These are phyloP conservation scores for Coecobrya sp. DNA, from an alignment of 2,888 invertebrate genomes.

Conservation along the genomic window DNA sequence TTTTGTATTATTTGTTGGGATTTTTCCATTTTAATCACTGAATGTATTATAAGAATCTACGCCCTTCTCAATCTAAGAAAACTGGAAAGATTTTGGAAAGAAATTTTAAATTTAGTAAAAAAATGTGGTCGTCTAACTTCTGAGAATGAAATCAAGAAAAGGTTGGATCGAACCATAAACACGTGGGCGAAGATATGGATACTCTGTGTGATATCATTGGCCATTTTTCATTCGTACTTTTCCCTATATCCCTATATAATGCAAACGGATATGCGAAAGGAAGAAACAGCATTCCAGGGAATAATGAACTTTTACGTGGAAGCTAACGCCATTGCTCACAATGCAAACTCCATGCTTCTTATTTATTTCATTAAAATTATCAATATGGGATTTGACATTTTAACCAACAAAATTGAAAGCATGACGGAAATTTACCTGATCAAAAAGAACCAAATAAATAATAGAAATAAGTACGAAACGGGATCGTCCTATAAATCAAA, in stretches of 20 bases:
- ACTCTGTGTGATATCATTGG: background rate
- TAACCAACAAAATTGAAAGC: slow-evolving; percentile 8
- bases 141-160: no score
- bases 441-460: no score
- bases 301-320: slow-evolving; percentile 68
- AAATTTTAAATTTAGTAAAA: no score
- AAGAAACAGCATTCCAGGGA: slow-evolving; percentile 14
- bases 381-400: slow-evolving; percentile 49
- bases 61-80: slow-evolving; percentile 20
- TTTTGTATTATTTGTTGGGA: slow-evolving; percentile 48
- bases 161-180: no score
- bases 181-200: no score
- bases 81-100: slow-evolving; percentile 7
- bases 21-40: background rate
- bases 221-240: background rate
- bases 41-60: background rate
- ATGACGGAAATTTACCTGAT: background rate
- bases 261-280: background rate
- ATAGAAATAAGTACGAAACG: no score
- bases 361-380: slow-evolving; percentile 52
- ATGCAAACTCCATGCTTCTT: background rate
- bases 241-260: slow-evolving; percentile 20
- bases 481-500: no score
- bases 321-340: background rate
- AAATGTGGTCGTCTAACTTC: no score